These are phyloP conservation scores for Oceanodroma leucorhoa DNA, from an alignment of 2,797 vertebrate species.

Conservation along the genomic window DNA sequence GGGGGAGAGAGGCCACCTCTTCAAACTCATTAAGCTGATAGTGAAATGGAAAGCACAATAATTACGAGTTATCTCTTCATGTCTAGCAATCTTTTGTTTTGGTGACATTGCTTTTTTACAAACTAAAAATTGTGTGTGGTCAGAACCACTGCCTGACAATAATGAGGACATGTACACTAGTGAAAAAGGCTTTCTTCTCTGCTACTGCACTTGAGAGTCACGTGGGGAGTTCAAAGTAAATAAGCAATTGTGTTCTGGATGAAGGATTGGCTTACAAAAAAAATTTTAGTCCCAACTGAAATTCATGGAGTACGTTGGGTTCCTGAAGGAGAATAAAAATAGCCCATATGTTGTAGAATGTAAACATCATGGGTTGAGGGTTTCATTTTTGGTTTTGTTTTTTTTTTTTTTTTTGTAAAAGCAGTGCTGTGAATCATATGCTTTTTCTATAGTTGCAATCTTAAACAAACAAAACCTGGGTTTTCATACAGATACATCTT, in stretches of 20 bases:
- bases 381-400: accelerated
- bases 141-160: not conserved
- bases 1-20: not conserved
- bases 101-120: not conserved
- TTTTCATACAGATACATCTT: not conserved
- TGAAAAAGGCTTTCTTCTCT: not conserved
- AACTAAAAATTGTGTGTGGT: not conserved
- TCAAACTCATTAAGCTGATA: not conserved
- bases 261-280: not conserved
- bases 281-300: not conserved
- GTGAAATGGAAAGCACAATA: not conserved
- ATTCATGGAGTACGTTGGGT: not conserved
- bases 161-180: not conserved
- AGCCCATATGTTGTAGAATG: not conserved
- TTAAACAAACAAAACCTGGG: not conserved
- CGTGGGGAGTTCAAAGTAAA: not conserved
- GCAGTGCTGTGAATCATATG: not conserved
- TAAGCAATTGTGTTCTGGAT: not conserved
- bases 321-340: not conserved
- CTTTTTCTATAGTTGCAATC: not conserved
- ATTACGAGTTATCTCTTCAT: not conserved
- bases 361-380: not conserved
- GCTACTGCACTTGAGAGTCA: not conserved
- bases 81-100: not conserved
- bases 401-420: not conserved